These are phyloP conservation scores for Aporophyla nigra DNA, from an alignment of 2,888 invertebrate genomes.

Conservation along the genomic window DNA sequence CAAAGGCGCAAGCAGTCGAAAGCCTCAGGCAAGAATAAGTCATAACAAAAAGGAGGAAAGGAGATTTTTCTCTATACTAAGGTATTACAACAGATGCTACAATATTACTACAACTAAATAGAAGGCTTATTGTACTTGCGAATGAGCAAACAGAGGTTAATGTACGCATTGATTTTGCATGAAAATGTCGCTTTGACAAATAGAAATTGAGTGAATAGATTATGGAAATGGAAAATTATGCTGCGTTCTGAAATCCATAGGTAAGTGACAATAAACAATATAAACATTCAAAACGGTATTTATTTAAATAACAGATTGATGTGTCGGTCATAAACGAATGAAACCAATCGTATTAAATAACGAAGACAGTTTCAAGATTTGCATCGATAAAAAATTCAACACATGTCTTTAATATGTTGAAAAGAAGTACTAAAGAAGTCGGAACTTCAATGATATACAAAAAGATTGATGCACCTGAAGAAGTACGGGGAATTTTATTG, in stretches of 20 bases:
- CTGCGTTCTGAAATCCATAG: conserved; percentile 11
- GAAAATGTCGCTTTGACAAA: conserved; percentile 56
- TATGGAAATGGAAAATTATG: conserved; percentile 53
- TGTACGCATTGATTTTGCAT: conserved; percentile 68
- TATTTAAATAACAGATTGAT: conserved; percentile 25
- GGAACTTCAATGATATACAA: conserved; percentile 53
- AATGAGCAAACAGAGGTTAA: conserved; percentile 67
- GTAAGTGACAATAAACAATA: conserved; percentile 18
- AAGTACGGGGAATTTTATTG: conserved; percentile 64
- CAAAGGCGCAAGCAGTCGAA: conserved; percentile 25
- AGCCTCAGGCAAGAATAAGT: conserved; percentile 47
- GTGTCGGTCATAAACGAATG: conserved; percentile 8
- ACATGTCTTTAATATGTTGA: conserved; percentile 5
- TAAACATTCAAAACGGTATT: conserved; percentile 14
- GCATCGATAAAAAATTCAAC: conserved; percentile 33
- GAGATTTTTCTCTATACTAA: conserved; percentile 27
- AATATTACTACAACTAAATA: conserved; percentile 31
- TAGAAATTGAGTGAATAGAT: conserved; percentile 46
- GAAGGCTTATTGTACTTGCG: conserved; percentile 69
- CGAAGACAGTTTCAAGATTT: conserved; percentile 8
- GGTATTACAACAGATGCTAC: conserved; percentile 29
- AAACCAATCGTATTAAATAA: conserved; percentile 24
- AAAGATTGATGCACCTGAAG: conserved; percentile 67
- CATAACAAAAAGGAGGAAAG: conserved; percentile 45
- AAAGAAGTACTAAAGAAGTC: conserved; percentile 37